phyloP scores from a whole-genome alignment of 2,888 invertebrate genomes.

The Dasypolia templi region DNA sequence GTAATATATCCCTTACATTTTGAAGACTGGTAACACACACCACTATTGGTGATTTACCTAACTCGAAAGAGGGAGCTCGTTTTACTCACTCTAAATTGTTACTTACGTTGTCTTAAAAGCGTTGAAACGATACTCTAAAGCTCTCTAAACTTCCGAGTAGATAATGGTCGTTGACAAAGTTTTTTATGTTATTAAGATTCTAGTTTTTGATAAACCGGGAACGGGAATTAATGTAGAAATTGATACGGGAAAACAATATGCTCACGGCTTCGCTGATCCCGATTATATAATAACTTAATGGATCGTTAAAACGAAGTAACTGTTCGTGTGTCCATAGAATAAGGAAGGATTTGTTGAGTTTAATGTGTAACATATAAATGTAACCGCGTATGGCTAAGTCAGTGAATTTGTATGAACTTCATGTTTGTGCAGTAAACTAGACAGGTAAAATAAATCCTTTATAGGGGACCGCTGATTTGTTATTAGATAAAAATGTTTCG shows the following conservation, averaged over 20 bases:
- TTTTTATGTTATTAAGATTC: slow-evolving; percentile 76
- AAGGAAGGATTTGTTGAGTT: slow-evolving; percentile 57
- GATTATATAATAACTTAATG: slow-evolving; percentile 65
- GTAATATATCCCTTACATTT: slow-evolving; percentile 79
- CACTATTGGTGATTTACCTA: slow-evolving; percentile 82
- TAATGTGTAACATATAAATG: slow-evolving; percentile 43
- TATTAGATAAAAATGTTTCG: slow-evolving; percentile 68
- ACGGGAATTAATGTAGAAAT: slow-evolving; percentile 62
- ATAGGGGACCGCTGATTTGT: slow-evolving; percentile 68
- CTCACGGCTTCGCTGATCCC: slow-evolving; percentile 39
- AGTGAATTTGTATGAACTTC: slow-evolving; percentile 56
- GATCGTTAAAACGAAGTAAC: slow-evolving; percentile 52
- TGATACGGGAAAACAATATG: slow-evolving; percentile 67
- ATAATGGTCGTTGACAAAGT: slow-evolving; percentile 76
- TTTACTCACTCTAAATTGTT: slow-evolving; percentile 74
- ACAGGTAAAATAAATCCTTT: slow-evolving; percentile 68
- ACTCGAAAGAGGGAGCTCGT: slow-evolving; percentile 67
- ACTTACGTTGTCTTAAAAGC: slow-evolving; percentile 76
- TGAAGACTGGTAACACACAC: slow-evolving; percentile 78
- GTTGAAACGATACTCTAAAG: slow-evolving; percentile 71
- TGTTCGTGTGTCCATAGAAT: slow-evolving; percentile 52
- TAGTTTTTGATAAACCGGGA: slow-evolving; percentile 64
- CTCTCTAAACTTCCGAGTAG: slow-evolving; percentile 62
- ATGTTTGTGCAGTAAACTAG: slow-evolving; percentile 58
- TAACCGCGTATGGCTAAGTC: slow-evolving; percentile 40